Conservation (phyloP, 1,140 invertebrate genomes). For the Homarus americanus region DNA sequence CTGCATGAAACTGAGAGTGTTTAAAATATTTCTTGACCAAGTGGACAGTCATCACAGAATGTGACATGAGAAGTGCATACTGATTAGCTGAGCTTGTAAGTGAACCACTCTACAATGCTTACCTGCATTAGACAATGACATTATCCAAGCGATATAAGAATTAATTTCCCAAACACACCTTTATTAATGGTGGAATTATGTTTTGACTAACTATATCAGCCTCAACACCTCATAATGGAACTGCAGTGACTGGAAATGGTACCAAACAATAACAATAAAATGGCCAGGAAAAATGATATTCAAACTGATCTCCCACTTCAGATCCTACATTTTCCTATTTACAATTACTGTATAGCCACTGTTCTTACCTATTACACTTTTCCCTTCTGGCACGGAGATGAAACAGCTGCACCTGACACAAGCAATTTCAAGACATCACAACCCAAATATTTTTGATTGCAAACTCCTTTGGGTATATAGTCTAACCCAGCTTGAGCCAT, state of each 20-base stretch:
- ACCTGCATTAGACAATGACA: constrained; percentile 6
- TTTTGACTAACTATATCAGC: constrained; percentile 26
- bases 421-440: neutral
- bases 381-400: constrained; percentile 8
- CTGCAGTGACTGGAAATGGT: constrained; percentile 31
- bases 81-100: constrained; percentile 27
- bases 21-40: constrained; percentile 36
- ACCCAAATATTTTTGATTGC: constrained; percentile 52
- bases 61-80: constrained; percentile 39
- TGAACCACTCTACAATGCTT: constrained; percentile 4
- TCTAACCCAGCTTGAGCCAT: constrained; percentile 55
- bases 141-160: neutral
- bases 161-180: neutral
- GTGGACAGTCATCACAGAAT: constrained; percentile 21
- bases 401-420: constrained; percentile 31
- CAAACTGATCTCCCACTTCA: constrained; percentile 23
- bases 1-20: constrained; percentile 61
- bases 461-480: constrained; percentile 34
- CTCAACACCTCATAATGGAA: constrained; percentile 24
- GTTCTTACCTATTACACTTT: constrained; percentile 1
- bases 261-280: constrained; percentile 37
- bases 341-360: constrained; percentile 51
- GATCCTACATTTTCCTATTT: constrained; percentile 55
- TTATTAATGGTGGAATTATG: neutral
- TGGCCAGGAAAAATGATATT: constrained; percentile 24